These are phyloP conservation scores for Drosophila nr. fundita DNA, from an alignment of 2,888 invertebrate species.

Conservation along the genomic window DNA sequence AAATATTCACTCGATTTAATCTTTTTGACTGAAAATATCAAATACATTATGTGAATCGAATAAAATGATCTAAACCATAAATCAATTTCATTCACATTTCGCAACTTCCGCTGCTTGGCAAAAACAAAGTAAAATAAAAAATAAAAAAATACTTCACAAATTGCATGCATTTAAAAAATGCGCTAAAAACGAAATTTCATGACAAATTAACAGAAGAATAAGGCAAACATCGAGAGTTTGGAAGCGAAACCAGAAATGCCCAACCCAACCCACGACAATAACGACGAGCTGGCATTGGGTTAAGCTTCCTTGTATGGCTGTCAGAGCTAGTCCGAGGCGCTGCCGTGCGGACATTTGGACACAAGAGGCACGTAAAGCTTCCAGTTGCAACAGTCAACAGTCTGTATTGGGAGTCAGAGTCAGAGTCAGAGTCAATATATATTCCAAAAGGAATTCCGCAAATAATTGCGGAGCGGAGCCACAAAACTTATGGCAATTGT, in stretches of 20 bases:
- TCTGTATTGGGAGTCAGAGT: constrained; percentile 36
- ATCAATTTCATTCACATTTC: not conserved
- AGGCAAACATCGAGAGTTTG: constrained; percentile 6
- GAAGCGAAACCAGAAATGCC: constrained; percentile 35
- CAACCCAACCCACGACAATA: constrained; percentile 34
- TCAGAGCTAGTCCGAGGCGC: constrained; percentile 62
- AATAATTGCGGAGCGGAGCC: constrained; percentile 77
- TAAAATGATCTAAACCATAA: not conserved
- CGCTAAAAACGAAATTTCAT: constrained; percentile 63
- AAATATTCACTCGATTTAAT: not conserved
- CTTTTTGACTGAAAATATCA: not conserved
- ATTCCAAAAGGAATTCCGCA: constrained; percentile 82
- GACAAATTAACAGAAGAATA: constrained; percentile 74
- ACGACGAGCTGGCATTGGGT: constrained; percentile 50
- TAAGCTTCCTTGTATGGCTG: constrained; percentile 76
- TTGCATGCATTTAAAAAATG: constrained; percentile 61
- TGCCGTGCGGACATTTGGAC: constrained; percentile 44
- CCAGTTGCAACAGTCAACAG: constrained; percentile 36
- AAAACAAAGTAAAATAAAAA: not conserved
- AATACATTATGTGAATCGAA: not conserved
- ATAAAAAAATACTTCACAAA: constrained; percentile 21
- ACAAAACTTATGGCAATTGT: constrained; percentile 80
- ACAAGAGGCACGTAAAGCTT: constrained; percentile 38
- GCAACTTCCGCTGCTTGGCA: constrained; percentile 7
- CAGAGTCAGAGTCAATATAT: constrained; percentile 76